phyloP scores from a whole-genome alignment of 2,888 invertebrate genomes.

The Cheilosia soror region DNA sequence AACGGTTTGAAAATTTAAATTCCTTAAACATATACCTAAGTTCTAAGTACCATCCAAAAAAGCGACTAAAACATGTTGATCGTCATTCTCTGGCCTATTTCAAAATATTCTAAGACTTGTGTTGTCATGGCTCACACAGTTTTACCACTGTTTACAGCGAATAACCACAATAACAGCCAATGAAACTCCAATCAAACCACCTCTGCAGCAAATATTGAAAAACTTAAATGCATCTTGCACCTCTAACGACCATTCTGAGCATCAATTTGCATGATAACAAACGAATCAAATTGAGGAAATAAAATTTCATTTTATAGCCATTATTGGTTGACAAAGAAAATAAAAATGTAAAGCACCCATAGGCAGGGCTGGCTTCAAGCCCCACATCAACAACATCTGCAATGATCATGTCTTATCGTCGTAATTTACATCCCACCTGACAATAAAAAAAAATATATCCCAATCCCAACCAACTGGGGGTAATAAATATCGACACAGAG shows the following conservation, averaged over 20 bases:
- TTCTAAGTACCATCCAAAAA: no score
- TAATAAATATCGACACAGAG: slow-evolving; percentile 34
- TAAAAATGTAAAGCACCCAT: slow-evolving; percentile 6
- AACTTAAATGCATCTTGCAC: slow-evolving; percentile 23
- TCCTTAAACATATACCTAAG: no score
- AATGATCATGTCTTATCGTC: slow-evolving; percentile 58
- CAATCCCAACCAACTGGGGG: slow-evolving; percentile 21
- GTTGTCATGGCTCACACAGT: no score
- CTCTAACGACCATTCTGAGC: slow-evolving; percentile 1
- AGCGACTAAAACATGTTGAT: no score
- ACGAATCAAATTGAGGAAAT: slow-evolving; percentile 34
- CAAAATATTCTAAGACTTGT: no score
- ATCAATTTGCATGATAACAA: slow-evolving; percentile 37
- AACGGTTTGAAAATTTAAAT: no score
- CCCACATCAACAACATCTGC: slow-evolving; percentile 47
- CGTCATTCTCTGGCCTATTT: no score
- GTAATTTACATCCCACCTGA: slow-evolving; percentile 68
- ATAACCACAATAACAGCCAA: slow-evolving; percentile 3
- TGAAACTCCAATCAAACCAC: slow-evolving; percentile 51
- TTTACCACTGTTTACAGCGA: no score
- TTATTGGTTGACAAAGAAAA: slow-evolving; percentile 31
- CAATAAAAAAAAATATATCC: slow-evolving; percentile 37
- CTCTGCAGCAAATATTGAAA: slow-evolving; percentile 11
- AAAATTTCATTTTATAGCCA: slow-evolving; percentile 42
- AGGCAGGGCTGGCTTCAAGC: no score